These are phyloP conservation scores for Drosophila parvula DNA, from an alignment of 1,140 invertebrate species.

Conservation along the genomic window DNA sequence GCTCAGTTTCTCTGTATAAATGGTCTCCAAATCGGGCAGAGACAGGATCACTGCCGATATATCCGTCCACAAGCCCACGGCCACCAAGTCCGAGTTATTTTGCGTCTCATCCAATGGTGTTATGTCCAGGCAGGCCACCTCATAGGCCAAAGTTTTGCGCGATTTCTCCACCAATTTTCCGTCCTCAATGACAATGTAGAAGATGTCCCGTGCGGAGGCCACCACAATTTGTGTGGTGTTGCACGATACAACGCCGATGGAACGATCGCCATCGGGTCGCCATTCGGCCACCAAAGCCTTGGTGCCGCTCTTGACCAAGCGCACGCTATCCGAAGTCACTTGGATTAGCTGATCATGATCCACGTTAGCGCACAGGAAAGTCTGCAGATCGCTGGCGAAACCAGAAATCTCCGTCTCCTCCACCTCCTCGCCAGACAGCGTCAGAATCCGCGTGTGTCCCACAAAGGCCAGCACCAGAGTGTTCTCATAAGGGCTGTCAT, in stretches of 20 bases:
- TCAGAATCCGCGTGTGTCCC: constrained; percentile 95
- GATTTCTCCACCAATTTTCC: constrained; percentile 87
- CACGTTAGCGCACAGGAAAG: constrained; percentile 97
- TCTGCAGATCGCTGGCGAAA: constrained; percentile 95
- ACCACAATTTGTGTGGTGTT: constrained; percentile 93
- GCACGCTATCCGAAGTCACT: constrained; percentile 90
- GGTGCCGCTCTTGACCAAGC: constrained; percentile 88
- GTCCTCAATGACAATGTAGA: constrained; percentile 93
- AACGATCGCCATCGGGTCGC: constrained; percentile 90
- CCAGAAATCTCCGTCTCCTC: constrained; percentile 97
- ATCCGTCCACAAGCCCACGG: constrained; percentile 98
- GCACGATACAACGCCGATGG: constrained; percentile 95
- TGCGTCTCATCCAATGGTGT: constrained; percentile 90
- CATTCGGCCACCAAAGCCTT: constrained; percentile 91
- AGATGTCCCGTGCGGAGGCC: constrained; percentile 94
- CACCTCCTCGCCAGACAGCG: constrained; percentile 96
- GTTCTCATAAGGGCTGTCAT: constrained; percentile 88
- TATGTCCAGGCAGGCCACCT: constrained; percentile 98
- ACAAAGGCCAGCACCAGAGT: constrained; percentile 97
- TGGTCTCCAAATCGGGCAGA: constrained; percentile 91
- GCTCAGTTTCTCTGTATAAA: constrained; percentile 93
- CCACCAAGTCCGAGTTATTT: constrained; percentile 90
- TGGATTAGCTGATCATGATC: constrained; percentile 87
- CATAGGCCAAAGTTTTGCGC: constrained; percentile 84
- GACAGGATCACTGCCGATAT: constrained; percentile 95